Percentiles rank a stretch among this genome's conserved stretches.
Conservation (phyloP, 2,113 vertebrate species). For the Anoura caudifer region DNA sequence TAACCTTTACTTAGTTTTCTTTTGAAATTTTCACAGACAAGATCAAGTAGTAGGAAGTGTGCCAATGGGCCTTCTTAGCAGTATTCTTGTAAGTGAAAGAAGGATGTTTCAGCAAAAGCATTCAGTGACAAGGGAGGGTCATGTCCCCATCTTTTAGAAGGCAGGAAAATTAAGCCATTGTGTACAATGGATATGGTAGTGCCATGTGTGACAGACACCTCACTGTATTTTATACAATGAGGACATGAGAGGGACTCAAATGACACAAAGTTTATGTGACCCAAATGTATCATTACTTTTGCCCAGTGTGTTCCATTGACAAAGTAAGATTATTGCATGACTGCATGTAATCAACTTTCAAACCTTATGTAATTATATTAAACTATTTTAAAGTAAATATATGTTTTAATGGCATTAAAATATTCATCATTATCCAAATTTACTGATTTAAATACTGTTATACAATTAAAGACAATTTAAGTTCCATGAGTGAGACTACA, state of each 20-base stretch:
- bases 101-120: neutral
- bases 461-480: neutral
- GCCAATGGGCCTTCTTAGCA: neutral
- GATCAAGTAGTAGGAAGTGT: neutral
- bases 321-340: neutral
- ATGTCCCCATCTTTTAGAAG: neutral
- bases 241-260: neutral
- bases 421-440: neutral
- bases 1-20: neutral
- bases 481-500: neutral
- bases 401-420: conserved; percentile 11
- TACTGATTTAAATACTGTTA: neutral
- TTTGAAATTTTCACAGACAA: neutral
- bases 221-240: neutral
- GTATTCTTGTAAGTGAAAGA: neutral
- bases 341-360: neutral
- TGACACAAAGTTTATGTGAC: neutral
- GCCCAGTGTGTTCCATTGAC: neutral
- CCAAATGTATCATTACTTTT: neutral
- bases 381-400: neutral
- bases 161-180: neutral
- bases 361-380: neutral
- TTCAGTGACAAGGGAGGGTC: neutral
- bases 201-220: neutral
- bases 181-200: neutral